Percentiles rank a stretch among this genome's conserved stretches.
Evolutionary conservation across 1,140 invertebrate genomes (phyloP).

Genomic region (Chrysomallon squamiferum): DNA sequence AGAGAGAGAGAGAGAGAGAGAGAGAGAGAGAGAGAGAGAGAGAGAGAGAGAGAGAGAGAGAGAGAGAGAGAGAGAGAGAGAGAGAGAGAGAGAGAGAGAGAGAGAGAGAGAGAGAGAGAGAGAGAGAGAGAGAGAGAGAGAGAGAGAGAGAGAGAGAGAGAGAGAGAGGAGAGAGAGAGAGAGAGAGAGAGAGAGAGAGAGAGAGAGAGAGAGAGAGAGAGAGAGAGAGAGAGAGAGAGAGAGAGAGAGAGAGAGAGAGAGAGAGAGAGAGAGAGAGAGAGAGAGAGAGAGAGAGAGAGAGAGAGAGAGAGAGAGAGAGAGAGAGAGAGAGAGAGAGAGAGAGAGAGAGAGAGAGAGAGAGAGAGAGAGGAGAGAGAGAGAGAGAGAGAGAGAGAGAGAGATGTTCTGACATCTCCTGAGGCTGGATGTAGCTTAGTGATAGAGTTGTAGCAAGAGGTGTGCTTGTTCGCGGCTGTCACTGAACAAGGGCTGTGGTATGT

Average conservation of each 20-base stretch:
- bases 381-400: background rate
- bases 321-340: background rate
- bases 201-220: background rate
- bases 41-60: background rate
- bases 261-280: background rate
- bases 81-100: background rate
- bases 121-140: background rate
- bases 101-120: background rate
- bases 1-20: background rate
- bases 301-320: background rate
- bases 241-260: background rate
- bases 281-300: background rate
- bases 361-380: background rate
- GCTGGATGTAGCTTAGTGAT: too few relatives aligned
- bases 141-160: background rate
- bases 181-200: background rate
- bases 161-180: background rate
- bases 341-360: background rate
- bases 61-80: background rate
- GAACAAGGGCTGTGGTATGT: too few relatives aligned
- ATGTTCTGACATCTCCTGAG: too few relatives aligned
- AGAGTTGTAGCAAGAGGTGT: too few relatives aligned
- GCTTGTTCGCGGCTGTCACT: too few relatives aligned
- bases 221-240: background rate
- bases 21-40: background rate